A percentile compares a stretch with the other conserved stretches of the same genome.
phyloP scores from a whole-genome alignment of 2,113 vertebrate genomes.

The Serilophus lunatus region DNA sequence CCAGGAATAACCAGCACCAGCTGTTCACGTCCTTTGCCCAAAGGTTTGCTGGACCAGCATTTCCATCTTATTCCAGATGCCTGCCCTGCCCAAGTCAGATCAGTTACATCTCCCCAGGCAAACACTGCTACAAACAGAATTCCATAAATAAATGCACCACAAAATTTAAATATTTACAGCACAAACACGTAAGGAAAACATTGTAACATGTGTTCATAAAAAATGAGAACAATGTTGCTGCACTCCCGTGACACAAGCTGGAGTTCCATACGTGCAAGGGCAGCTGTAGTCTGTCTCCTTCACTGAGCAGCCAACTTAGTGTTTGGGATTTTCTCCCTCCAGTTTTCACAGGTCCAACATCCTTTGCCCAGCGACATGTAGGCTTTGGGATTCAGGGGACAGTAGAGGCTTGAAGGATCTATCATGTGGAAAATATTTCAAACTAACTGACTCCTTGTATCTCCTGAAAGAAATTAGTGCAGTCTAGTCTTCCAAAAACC shows the following conservation, averaged over 20 bases:
- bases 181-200: neutral
- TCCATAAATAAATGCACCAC: neutral
- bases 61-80: neutral
- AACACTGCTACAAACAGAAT: neutral
- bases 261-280: rapidly evolving
- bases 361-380: rapidly evolving
- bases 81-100: neutral
- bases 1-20: neutral
- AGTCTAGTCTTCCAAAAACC: neutral
- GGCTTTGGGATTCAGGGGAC: neutral
- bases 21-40: neutral
- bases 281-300: neutral
- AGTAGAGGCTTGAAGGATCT: neutral
- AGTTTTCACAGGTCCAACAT: neutral
- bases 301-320: neutral
- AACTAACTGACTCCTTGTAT: rapidly evolving
- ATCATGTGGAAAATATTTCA: rapidly evolving
- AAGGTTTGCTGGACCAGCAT: neutral
- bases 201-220: rapidly evolving
- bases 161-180: neutral
- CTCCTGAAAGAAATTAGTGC: neutral
- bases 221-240: neutral
- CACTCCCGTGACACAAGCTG: neutral
- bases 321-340: neutral
- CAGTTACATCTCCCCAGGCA: neutral